phyloP scores from a whole-genome alignment of 2,113 vertebrate genomes.

The Leucopsar rothschildi region DNA sequence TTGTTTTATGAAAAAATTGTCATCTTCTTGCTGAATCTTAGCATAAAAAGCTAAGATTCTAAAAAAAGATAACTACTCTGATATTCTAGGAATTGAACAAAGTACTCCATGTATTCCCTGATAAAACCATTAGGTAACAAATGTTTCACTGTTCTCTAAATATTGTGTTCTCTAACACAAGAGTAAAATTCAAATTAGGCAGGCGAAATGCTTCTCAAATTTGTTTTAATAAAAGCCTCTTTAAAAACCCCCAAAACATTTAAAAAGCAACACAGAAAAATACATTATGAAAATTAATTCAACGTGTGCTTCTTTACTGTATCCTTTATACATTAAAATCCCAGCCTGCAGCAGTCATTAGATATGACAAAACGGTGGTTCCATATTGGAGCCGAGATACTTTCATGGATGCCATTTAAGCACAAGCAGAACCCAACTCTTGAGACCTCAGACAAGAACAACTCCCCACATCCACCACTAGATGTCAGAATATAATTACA shows the following conservation, averaged over 20 bases:
- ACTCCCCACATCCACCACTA: background rate
- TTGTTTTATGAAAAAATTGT: background rate
- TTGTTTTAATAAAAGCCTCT: background rate
- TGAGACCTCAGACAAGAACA: background rate
- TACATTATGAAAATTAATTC: background rate
- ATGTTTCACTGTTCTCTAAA: background rate
- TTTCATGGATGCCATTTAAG: background rate
- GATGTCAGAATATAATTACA: background rate
- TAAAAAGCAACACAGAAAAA: background rate
- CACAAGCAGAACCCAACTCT: background rate
- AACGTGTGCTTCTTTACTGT: fast-evolving
- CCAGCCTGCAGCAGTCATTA: background rate
- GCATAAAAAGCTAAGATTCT: background rate
- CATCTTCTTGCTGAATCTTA: background rate
- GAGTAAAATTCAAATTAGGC: background rate
- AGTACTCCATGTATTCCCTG: background rate
- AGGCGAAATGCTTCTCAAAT: background rate
- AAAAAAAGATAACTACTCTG: background rate
- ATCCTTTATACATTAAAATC: background rate
- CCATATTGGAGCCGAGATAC: fast-evolving
- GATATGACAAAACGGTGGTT: background rate
- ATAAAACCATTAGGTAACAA: background rate
- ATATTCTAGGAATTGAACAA: background rate
- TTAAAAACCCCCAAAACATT: fast-evolving
- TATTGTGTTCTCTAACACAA: background rate